Conservation (phyloP, 2,888 invertebrate genomes). For the Cryptocephalus moraei region DNA sequence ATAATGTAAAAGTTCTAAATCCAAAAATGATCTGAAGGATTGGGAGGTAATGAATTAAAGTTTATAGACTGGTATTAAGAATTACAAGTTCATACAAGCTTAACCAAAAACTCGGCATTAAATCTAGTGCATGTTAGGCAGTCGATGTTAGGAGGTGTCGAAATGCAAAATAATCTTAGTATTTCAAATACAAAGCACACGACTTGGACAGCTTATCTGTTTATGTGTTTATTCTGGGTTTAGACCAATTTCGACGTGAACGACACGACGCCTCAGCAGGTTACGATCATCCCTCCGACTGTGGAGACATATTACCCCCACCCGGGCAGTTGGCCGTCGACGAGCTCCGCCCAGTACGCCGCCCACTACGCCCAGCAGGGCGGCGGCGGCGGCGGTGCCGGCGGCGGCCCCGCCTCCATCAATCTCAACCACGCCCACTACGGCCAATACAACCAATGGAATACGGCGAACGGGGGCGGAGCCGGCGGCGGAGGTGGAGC, state of each 20-base stretch:
- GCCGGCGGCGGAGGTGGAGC: neutral
- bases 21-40: no score
- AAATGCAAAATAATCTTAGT: no score
- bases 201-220: no score
- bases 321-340: constrained; percentile 7
- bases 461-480: constrained; percentile 10
- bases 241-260: constrained; percentile 15
- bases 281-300: constrained; percentile 40
- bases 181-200: no score
- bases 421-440: constrained; percentile 8
- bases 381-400: neutral
- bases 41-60: no score
- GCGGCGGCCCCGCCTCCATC: constrained; percentile 3
- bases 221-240: constrained; percentile 1
- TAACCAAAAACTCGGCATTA: no score
- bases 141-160: no score
- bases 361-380: constrained; percentile 15
- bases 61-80: no score
- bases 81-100: no score
- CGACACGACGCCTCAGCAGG: constrained; percentile 37
- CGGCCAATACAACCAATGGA: neutral
- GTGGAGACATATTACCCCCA: constrained; percentile 29
- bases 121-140: no score
- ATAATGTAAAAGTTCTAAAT: no score
- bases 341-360: constrained; percentile 6